Percentiles rank a stretch among this genome's conserved stretches.
Conservation (phyloP, 2,888 invertebrate genomes). For the Malthinus flaveolus region DNA sequence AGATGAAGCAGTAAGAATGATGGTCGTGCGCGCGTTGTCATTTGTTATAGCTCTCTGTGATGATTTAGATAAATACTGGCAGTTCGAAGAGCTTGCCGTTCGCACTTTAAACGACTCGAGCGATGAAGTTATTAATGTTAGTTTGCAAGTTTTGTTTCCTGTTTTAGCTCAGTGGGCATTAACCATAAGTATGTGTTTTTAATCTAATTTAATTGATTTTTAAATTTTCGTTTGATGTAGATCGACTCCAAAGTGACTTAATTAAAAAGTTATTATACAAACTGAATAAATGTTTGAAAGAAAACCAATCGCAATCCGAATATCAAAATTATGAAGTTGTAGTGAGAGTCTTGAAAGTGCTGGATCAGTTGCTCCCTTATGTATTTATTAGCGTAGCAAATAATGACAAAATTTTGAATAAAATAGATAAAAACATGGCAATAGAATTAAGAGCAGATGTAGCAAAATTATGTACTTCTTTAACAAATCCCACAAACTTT, state of each 20-base stretch:
- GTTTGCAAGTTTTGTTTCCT: conserved; percentile 62
- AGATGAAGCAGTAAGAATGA: conserved; percentile 63
- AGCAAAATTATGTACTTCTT: conserved; percentile 51
- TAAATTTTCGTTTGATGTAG: conserved; percentile 40
- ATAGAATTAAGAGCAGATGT: conserved; percentile 55
- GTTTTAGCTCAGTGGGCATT: conserved; percentile 67
- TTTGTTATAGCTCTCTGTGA: conserved; percentile 65
- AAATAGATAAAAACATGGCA: conserved; percentile 47
- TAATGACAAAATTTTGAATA: conserved; percentile 44
- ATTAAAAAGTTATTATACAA: conserved; percentile 51
- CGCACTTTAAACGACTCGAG: conserved; percentile 62
- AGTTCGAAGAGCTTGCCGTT: conserved; percentile 63
- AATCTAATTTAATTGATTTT: conserved; percentile 1
- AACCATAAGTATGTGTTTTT: conserved; percentile 41
- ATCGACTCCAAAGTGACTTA: conserved; percentile 60
- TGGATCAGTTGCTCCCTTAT: conserved; percentile 53
- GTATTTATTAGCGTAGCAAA: conserved; percentile 50
- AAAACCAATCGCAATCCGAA: conserved; percentile 43
- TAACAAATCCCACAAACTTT: conserved; percentile 67
- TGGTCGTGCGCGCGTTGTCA: conserved; percentile 65
- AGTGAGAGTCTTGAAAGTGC: conserved; percentile 44
- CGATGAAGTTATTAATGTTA: conserved; percentile 58
- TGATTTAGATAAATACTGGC: conserved; percentile 66
- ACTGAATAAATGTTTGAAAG: conserved; percentile 47
- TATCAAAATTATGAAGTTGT: conserved; percentile 42